phyloP scores from a whole-genome alignment of 2,113 vertebrate species.

The Rynchops niger region DNA sequence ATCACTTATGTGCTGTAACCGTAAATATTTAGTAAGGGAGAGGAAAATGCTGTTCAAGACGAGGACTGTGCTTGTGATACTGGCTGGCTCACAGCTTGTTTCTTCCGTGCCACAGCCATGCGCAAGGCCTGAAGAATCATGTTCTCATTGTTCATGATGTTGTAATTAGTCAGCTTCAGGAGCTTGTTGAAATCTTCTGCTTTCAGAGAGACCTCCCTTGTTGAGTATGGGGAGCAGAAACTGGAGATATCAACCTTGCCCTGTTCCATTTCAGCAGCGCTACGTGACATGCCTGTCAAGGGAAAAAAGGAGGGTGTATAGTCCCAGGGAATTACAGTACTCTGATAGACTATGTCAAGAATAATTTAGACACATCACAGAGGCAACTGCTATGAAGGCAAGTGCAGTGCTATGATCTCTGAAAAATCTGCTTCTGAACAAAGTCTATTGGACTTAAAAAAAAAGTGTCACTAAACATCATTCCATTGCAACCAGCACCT shows the following conservation, averaged over 20 bases:
- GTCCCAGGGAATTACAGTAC: not conserved
- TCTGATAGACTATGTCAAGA: not conserved
- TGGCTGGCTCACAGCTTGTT: not conserved
- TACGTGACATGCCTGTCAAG: constrained; percentile 68
- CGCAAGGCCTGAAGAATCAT: constrained; percentile 72
- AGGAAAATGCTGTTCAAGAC: not conserved
- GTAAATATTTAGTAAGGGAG: not conserved
- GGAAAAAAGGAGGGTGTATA: not conserved
- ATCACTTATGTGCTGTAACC: not conserved
- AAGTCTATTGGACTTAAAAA: not conserved
- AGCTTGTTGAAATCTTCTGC: constrained; percentile 78
- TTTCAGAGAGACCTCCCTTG: constrained; percentile 75
- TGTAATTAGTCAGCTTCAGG: constrained; percentile 77
- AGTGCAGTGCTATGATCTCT: not conserved
- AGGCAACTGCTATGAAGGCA: not conserved
- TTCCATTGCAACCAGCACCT: not conserved
- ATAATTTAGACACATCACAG: not conserved
- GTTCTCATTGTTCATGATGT: constrained; percentile 76
- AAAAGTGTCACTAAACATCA: not conserved
- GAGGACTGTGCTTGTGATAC: not conserved
- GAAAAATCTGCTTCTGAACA: not conserved
- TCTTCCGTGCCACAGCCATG: constrained; percentile 44
- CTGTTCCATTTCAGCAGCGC: constrained; percentile 67
- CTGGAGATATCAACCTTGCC: constrained; percentile 78
- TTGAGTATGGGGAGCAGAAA: constrained; percentile 75